phyloP scores from a whole-genome alignment of 1,140 invertebrate species.

The Formica selysi region DNA sequence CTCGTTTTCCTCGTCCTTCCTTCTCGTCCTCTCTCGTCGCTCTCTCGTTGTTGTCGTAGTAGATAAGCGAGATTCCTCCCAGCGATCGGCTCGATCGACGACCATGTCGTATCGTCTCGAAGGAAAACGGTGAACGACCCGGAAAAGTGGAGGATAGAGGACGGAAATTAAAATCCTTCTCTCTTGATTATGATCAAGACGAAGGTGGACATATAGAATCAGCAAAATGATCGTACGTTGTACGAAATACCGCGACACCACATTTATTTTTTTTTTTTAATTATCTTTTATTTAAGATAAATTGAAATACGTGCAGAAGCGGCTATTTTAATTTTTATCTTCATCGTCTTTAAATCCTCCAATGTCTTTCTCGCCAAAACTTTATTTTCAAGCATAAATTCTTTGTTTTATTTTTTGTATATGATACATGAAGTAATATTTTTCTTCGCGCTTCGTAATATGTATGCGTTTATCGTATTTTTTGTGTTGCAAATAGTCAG shows the following conservation, averaged over 20 bases:
- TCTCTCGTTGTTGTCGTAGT: constrained; percentile 26
- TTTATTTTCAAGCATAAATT: not conserved
- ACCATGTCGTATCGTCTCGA: not conserved
- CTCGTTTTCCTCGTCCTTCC: constrained; percentile 10
- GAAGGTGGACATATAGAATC: not conserved
- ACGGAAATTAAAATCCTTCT: constrained; percentile 65
- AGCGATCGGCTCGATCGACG: constrained; percentile 63
- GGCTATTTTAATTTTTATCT: not conserved
- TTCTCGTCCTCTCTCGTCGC: not conserved
- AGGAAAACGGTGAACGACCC: constrained; percentile 21
- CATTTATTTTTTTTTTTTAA: not conserved
- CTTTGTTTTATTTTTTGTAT: constrained; percentile 1
- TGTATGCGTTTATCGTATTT: not conserved
- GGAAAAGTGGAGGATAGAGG: not conserved
- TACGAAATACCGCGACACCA: not conserved
- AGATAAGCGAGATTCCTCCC: constrained; percentile 61
- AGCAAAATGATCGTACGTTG: not conserved
- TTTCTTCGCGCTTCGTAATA: not conserved
- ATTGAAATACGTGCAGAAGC: not conserved
- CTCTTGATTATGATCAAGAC: constrained; percentile 10
- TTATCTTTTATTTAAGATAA: not conserved
- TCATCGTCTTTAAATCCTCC: not conserved
- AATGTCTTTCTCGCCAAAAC: not conserved
- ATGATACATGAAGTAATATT: not conserved
- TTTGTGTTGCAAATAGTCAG: not conserved